Conservation (phyloP, 1,140 invertebrate genomes). For the Daktulosphaira vitifoliae region DNA sequence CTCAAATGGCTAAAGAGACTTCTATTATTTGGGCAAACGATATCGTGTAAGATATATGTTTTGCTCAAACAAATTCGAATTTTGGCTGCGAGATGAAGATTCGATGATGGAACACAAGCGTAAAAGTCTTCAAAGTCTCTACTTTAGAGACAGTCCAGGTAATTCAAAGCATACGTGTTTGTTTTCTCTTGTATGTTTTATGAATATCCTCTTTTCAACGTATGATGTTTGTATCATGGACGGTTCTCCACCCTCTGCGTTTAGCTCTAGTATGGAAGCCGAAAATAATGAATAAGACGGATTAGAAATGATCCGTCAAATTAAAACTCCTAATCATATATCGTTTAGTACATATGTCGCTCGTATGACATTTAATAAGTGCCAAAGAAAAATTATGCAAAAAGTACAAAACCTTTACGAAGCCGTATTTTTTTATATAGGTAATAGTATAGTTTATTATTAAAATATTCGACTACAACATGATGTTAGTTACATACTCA, state of each 20-base stretch:
- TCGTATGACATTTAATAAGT: constrained; percentile 62
- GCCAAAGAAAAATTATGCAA: constrained; percentile 66
- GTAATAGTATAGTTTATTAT: constrained; percentile 41
- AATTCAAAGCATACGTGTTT: too few species aligned
- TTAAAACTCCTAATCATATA: constrained; percentile 49
- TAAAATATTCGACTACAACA: not conserved
- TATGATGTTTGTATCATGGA: constrained; percentile 38
- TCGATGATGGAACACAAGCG: constrained; percentile 69
- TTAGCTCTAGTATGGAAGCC: not conserved
- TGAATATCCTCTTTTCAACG: too few species aligned
- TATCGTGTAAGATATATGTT: constrained; percentile 74
- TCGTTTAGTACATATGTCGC: constrained; percentile 55
- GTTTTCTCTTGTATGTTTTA: too few species aligned
- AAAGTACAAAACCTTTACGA: constrained; percentile 66
- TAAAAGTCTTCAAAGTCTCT: constrained; percentile 49
- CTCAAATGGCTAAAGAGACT: constrained; percentile 38
- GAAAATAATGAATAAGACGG: not conserved
- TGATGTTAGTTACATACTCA: not conserved
- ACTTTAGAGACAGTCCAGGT: constrained; percentile 19
- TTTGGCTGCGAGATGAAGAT: constrained; percentile 70
- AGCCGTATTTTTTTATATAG: constrained; percentile 83
- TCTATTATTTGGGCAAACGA: constrained; percentile 62
- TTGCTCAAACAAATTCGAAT: constrained; percentile 69
- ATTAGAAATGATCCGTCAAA: constrained; percentile 42
- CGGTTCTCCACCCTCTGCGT: constrained; percentile 26